A percentile compares a stretch with the other conserved stretches of the same genome.
Conservation (phyloP, 1,140 invertebrate species). For the Lordiphosa clarofinis region DNA sequence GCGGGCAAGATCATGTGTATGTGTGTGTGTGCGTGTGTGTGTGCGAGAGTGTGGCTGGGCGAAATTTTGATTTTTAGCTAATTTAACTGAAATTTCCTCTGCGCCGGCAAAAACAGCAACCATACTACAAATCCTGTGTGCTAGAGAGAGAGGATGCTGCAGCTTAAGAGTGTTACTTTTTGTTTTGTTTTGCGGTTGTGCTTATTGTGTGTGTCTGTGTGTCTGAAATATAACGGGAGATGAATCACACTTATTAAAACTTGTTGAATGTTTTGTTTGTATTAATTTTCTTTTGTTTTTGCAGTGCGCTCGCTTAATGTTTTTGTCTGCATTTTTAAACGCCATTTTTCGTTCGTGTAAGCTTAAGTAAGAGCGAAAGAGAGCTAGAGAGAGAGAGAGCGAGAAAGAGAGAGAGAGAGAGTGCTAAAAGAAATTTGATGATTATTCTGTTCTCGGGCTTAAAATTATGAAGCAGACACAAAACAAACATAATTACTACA, state of each 20-base stretch:
- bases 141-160: too few species aligned
- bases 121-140: too few species aligned
- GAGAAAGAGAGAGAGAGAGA: conserved; percentile 14
- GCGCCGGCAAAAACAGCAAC: neutral
- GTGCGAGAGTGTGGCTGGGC: conserved; percentile 3
- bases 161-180: neutral
- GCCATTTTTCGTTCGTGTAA: conserved; percentile 20
- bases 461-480: conserved; percentile 54
- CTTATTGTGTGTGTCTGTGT: neutral
- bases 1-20: conserved; percentile 4
- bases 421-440: conserved; percentile 18
- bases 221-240: neutral
- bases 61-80: too few species aligned
- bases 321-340: conserved; percentile 37
- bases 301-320: conserved; percentile 30
- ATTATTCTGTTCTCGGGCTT: conserved; percentile 24
- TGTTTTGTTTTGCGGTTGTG: neutral
- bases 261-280: conserved; percentile 10
- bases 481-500: conserved; percentile 48
- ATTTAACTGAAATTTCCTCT: neutral
- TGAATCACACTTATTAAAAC: neutral
- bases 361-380: neutral
- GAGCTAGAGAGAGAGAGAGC: neutral
- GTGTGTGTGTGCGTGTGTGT: conserved; percentile 17
- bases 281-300: conserved; percentile 46